phyloP scores from a whole-genome alignment of 2,888 invertebrate genomes.

The Agrochola lychnidis region DNA sequence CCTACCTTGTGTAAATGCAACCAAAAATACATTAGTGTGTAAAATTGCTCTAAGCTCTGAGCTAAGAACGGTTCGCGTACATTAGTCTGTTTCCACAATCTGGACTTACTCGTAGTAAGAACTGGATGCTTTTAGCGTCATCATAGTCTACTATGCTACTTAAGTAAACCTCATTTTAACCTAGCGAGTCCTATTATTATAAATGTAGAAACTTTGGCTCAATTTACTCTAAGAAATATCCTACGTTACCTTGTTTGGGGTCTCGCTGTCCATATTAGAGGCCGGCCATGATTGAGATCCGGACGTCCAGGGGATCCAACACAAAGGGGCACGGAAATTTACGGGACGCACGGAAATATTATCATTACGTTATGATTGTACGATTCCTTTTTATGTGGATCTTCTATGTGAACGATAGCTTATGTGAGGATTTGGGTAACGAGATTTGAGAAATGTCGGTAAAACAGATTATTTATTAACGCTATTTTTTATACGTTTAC shows the following conservation, averaged over 20 bases:
- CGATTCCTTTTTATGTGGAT: constrained; percentile 25
- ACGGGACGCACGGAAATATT: constrained; percentile 39
- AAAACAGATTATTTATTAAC: neutral
- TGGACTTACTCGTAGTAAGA: constrained; percentile 16
- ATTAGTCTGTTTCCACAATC: constrained; percentile 34
- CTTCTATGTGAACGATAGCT: constrained; percentile 9
- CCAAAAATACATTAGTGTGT: constrained; percentile 1
- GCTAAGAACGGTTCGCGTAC: neutral
- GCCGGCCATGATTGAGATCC: constrained; percentile 41
- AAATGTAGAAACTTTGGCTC: neutral
- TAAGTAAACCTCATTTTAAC: neutral
- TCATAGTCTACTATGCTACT: neutral
- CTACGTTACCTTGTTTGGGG: constrained; percentile 3
- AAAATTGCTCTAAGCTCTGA: neutral
- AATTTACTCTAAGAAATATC: constrained; percentile 5
- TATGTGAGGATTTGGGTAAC: constrained; percentile 24
- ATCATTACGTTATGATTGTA: constrained; percentile 49
- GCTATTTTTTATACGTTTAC: neutral
- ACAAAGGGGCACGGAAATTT: constrained; percentile 37
- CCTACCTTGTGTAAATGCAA: neutral
- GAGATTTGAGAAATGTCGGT: neutral
- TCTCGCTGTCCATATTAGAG: constrained; percentile 17
- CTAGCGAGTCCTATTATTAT: constrained; percentile 2
- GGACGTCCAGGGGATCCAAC: constrained; percentile 18
- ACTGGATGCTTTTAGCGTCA: constrained; percentile 19